Base-by-base conservation (phyloP, 2,888 invertebrate species). In the Dicranocentrus wangi region DNA sequence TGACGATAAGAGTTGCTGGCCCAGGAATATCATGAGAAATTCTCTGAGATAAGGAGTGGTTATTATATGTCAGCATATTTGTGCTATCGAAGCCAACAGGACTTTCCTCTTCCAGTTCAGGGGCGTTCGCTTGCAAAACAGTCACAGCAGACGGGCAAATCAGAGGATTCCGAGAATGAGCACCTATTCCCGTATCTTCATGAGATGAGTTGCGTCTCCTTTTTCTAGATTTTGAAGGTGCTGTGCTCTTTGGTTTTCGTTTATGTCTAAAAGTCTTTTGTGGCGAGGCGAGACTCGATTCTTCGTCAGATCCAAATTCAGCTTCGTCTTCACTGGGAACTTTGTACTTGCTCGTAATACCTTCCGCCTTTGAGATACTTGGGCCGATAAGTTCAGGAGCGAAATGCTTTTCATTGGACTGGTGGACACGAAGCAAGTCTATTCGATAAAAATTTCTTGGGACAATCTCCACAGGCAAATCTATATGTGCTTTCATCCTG, bases 381-480 rank as follows among this genome's bases (percentile, higher is more conserved):
- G 83, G 83, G 10, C 83, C 83, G 43, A 83, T 27, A 3, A 63
- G 32, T 51, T 83, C 82, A 10, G 71, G 58, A 3, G 80, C 66
- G 39, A 82, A 83, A 32, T 83, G 83, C 21, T 82, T 79, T 53
- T 82, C 82, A 42, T 83, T 83, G 13, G 76, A 72, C 39, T 82
- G 79, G n/a, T 83, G 83, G 1, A 80, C 80, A n/a, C 82, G 71
- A 7, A 83, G 77, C 15, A 82, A 28, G 68, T 83, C 83, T 32
- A 82, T 82, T 1, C 83, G 28, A 28, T 82, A 82, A 68, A 83
- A 83, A 47, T n/a, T 65, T 80, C 58, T 76, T 82, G n/a, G 71
- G 28, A 51, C 83, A 83, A 42, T 83, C 82, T 7, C 83, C 80
- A 69, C 83, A 83, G 1, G 76, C 82, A 60, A 83, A 83, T 25